Evolutionary conservation across 2,888 invertebrate genomes (phyloP), one percentile per base, ranked within the genome.

Genomic region (Ditula angustiorana): DNA sequence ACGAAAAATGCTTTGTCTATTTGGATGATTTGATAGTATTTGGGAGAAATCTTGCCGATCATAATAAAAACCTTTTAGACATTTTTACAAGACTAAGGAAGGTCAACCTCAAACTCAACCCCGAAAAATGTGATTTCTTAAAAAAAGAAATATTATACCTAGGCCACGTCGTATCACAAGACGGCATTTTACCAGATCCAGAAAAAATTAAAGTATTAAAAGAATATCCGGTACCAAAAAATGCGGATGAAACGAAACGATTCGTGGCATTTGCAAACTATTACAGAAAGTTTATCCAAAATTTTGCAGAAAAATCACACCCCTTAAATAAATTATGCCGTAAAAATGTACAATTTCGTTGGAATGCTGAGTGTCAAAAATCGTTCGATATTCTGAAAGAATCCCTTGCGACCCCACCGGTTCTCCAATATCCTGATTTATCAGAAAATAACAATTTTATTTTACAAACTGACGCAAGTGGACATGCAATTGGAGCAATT

Each of bases 1-100:
- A 28, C n/a, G 33, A 47, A 10, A 47, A 49, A 16, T 59, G 59
- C 35, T 49, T 47, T 28, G 49, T 59, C n/a, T n/a, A n/a, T n/a
- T n/a, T n/a, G n/a, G n/a, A n/a, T n/a, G n/a, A n/a, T n/a, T n/a
- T n/a, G n/a, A n/a, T n/a, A n/a, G n/a, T n/a, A n/a, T n/a, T n/a
- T n/a, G n/a, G n/a, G n/a, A n/a, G n/a, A n/a, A n/a, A 4, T 59
- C 47, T 47, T 23, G 13, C 1, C 5, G 33, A 24, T 24, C 55
- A 55, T 13, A 55, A 55, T 8, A 30, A 37, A 55, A 41, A 41
- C 8, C 23, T 55, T n/a, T 10, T 26, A 10, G 37, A n/a, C 23
- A 49, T 37, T 13, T 21, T 37, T 11, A 21, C 23, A 55, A 16
- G 24, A 13, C 10, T 55, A 37, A 37, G 37, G 24, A 8, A 55